Percentiles rank a stretch among this genome's conserved stretches.
Evolutionary conservation across 1,140 invertebrate genomes (phyloP).

Genomic region (Cydia splendana): DNA sequence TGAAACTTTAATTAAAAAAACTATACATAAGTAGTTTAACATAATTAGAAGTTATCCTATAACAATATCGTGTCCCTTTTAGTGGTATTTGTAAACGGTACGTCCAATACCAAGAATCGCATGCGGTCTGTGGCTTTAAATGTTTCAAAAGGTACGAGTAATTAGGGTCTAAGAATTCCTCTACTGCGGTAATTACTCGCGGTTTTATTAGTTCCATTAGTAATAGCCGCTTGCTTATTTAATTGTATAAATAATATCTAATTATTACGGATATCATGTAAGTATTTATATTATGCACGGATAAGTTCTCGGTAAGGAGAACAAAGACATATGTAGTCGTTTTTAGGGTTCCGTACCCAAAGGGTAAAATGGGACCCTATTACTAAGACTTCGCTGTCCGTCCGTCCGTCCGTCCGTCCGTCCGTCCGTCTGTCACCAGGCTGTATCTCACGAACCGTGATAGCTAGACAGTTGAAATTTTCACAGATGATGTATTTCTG

Average conservation of each 20-base stretch:
- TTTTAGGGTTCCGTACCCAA: too few relatives aligned
- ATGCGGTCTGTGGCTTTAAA: conserved; percentile 30
- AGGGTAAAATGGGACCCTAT: too few relatives aligned
- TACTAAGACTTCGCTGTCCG: too few relatives aligned
- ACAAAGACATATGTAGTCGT: not conserved
- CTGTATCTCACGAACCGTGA: too few relatives aligned
- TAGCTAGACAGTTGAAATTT: too few relatives aligned
- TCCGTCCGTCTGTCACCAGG: too few relatives aligned
- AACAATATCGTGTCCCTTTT: not conserved
- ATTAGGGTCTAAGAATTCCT: conserved; percentile 31
- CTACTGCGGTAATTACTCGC: conserved; percentile 14
- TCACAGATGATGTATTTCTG: too few relatives aligned
- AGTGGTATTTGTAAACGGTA: conserved; percentile 4
- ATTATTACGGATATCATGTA: not conserved
- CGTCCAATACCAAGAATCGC: conserved; percentile 18
- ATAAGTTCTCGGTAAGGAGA: not conserved
- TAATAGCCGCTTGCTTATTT: conserved; percentile 4
- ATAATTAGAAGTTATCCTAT: not conserved
- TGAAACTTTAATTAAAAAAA: too few relatives aligned
- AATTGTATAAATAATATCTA: conserved; percentile 15
- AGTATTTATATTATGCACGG: too few relatives aligned
- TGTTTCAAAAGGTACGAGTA: conserved; percentile 26
- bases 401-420: too few relatives aligned
- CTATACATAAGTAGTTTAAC: too few relatives aligned
- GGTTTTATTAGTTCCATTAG: conserved; percentile 14